Evolutionary conservation across 2,797 vertebrate species (phyloP).

Genomic region (Acanthis flammea): DNA sequence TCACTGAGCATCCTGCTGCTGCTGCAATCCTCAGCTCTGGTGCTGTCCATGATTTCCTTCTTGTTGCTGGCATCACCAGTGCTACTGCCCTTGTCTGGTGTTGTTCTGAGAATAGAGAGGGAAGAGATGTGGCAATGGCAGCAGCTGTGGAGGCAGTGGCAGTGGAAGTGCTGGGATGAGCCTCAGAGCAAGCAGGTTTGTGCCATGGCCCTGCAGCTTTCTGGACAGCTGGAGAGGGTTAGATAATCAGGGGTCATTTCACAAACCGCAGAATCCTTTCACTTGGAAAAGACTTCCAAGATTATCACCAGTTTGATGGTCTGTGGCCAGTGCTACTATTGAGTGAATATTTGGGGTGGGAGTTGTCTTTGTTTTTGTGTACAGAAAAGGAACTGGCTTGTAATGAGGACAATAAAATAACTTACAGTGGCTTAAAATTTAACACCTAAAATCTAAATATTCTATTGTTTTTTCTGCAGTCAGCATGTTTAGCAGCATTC

Average conservation of each 20-base stretch:
- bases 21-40: neutral
- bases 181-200: neutral
- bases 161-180: neutral
- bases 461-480: neutral
- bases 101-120: accelerated
- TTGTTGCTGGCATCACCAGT: accelerated
- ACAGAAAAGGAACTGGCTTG: neutral
- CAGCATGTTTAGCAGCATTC: neutral
- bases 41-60: neutral
- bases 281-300: neutral
- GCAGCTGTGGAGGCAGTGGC: neutral
- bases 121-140: neutral
- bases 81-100: accelerated
- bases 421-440: neutral
- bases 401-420: neutral
- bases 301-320: neutral
- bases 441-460: neutral
- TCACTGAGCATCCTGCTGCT: neutral
- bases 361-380: neutral
- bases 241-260: neutral
- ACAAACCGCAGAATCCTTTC: neutral
- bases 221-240: neutral
- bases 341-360: neutral
- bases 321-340: neutral
- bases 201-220: neutral